Percentiles rank a stretch among this genome's conserved stretches.
These are phyloP conservation scores for Morpho deidamia DNA, from an alignment of 2,888 invertebrate genomes.

Conservation along the genomic window DNA sequence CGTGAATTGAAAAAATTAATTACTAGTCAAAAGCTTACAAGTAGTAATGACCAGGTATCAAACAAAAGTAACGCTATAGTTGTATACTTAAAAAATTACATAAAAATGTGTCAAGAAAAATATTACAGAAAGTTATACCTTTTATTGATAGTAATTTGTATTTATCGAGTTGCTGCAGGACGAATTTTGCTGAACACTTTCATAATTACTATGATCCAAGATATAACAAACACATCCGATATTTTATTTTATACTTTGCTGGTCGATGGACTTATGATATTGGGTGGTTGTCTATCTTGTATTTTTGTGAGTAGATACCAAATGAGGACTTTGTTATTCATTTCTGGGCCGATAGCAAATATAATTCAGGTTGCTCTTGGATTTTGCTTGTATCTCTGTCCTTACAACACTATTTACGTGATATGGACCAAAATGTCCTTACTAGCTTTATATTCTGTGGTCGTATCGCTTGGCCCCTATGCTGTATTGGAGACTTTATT, in stretches of 20 bases:
- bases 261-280: conserved; percentile 17
- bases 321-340: conserved; percentile 17
- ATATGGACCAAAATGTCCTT: conserved; percentile 17
- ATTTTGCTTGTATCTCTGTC: conserved; percentile 8
- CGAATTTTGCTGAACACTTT: conserved; percentile 16
- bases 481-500: conserved; percentile 28
- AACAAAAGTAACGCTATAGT: background rate
- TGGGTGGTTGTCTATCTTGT: conserved; percentile 19
- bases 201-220: conserved; percentile 18
- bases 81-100: conserved; percentile 5
- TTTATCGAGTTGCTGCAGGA: conserved; percentile 18
- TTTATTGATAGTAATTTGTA: conserved; percentile 9
- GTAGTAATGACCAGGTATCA: background rate
- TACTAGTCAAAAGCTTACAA: conserved; percentile 4
- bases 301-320: conserved; percentile 14
- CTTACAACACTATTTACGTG: background rate
- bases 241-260: conserved; percentile 15
- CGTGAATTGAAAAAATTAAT: conserved; percentile 22
- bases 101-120: conserved; percentile 10
- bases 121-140: conserved; percentile 22
- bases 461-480: conserved; percentile 25
- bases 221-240: conserved; percentile 16
- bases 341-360: conserved; percentile 16
- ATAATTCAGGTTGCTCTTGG: conserved; percentile 7
- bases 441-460: conserved; percentile 21